phyloP scores from a whole-genome alignment of 2,888 invertebrate species.

The Caenorhabditis parvicauda region DNA sequence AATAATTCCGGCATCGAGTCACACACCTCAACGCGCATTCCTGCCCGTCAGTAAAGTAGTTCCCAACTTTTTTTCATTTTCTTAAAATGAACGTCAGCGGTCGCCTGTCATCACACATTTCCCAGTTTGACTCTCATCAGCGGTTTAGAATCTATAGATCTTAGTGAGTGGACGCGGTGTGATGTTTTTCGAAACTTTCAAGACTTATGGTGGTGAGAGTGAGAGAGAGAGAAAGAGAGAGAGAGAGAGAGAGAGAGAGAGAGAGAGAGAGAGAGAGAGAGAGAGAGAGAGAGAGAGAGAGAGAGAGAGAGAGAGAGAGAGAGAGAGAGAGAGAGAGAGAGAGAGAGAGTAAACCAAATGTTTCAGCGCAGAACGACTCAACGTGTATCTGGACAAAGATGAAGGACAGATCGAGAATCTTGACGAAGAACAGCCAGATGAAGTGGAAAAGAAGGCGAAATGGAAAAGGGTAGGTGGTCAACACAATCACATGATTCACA shows the following conservation, averaged over 20 bases:
- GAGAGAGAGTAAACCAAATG: conserved; percentile 2
- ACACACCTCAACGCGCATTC: too few species aligned
- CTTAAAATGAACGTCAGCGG: too few species aligned
- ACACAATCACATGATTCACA: background rate
- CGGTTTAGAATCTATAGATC: too few species aligned
- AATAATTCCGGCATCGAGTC: too few species aligned
- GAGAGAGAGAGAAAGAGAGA: conserved; percentile 1
- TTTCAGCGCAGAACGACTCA: conserved; percentile 62
- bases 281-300: conserved; percentile 7
- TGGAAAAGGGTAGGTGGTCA: conserved; percentile 44
- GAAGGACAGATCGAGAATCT: conserved; percentile 43
- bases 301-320: background rate
- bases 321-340: conserved; percentile 7
- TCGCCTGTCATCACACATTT: too few species aligned
- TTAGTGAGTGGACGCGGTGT: too few species aligned
- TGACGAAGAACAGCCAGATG: conserved; percentile 35
- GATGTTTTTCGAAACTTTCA: too few species aligned
- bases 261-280: conserved; percentile 12
- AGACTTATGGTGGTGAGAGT: background rate
- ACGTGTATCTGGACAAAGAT: conserved; percentile 58
- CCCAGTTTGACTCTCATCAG: too few species aligned
- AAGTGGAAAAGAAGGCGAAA: conserved; percentile 33
- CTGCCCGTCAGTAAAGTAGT: too few species aligned
- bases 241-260: conserved; percentile 2
- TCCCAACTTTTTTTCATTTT: too few species aligned